Evolutionary conservation across 2,797 vertebrate species (phyloP).

Genomic region (Glyptemys insculpta): DNA sequence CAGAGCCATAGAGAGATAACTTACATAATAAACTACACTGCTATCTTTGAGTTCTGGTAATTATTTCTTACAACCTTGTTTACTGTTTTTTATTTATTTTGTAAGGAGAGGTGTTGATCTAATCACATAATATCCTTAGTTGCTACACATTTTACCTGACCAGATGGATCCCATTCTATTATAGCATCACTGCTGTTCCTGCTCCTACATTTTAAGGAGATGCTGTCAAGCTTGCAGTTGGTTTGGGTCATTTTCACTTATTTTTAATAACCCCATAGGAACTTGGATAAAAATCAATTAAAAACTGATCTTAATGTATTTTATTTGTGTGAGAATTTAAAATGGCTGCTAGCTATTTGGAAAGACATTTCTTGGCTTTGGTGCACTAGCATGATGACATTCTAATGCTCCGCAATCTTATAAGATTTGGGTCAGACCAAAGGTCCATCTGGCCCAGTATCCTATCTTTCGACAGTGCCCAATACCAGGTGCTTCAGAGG

Average conservation of each 20-base stretch:
- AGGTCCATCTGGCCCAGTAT: too few species aligned
- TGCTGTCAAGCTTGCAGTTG: not conserved
- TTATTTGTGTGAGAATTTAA: constrained; percentile 39
- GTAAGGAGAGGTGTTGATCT: not conserved
- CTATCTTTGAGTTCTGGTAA: not conserved
- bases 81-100: not conserved
- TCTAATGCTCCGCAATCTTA: too few species aligned
- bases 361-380: not conserved
- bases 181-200: not conserved
- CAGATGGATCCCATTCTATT: not conserved
- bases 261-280: not conserved
- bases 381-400: not conserved
- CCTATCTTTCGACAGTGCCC: too few species aligned
- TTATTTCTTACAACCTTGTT: not conserved
- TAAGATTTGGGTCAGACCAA: too few species aligned
- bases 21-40: not conserved
- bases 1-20: not conserved
- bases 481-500: too few species aligned
- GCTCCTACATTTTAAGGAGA: not conserved
- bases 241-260: not conserved
- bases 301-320: constrained; percentile 33
- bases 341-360: constrained; percentile 32
- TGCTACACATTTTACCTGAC: not conserved
- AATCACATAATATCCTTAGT: not conserved
- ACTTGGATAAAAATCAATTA: not conserved